Evolutionary conservation across 2,113 vertebrate species (phyloP).

Genomic region (Machaerirhynchus nigripectus): DNA sequence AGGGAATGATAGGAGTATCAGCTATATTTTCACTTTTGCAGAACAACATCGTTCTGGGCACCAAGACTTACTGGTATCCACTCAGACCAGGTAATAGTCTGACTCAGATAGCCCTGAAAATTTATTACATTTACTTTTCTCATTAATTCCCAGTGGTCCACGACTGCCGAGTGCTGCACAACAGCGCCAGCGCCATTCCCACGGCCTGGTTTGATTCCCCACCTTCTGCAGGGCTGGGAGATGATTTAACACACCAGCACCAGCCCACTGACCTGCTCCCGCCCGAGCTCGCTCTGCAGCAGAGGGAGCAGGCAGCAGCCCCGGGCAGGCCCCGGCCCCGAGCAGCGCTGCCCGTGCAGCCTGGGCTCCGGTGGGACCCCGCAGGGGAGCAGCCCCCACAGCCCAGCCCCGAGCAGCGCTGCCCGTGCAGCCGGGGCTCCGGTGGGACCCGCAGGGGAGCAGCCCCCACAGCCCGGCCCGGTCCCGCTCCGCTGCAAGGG

Average conservation of each 20-base stretch:
- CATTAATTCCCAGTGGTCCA: neutral
- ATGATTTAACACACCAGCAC: neutral
- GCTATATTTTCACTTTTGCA: neutral
- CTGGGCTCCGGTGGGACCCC: too few relatives aligned
- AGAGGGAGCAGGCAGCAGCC: neutral
- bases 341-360: accelerated
- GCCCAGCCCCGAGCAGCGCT: too few relatives aligned
- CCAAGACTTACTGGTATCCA: neutral
- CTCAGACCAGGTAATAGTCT: neutral
- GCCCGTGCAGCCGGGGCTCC: too few relatives aligned
- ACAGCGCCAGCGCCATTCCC: neutral
- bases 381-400: too few relatives aligned
- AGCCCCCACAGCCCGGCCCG: neutral
- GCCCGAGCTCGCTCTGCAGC: neutral
- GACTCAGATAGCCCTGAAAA: neutral
- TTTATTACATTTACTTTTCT: neutral
- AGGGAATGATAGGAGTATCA: neutral
- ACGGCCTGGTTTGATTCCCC: neutral
- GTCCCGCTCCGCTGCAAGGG: neutral
- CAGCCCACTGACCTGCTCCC: neutral
- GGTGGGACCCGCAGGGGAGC: too few relatives aligned
- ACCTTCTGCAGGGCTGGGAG: neutral
- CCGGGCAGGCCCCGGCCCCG: neutral
- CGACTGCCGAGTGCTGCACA: neutral
- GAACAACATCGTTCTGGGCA: neutral